These are phyloP conservation scores for Apostichopus parvimensis DNA, from an alignment of 35 echinoderm and acorn worm species.

Conservation along the genomic window DNA sequence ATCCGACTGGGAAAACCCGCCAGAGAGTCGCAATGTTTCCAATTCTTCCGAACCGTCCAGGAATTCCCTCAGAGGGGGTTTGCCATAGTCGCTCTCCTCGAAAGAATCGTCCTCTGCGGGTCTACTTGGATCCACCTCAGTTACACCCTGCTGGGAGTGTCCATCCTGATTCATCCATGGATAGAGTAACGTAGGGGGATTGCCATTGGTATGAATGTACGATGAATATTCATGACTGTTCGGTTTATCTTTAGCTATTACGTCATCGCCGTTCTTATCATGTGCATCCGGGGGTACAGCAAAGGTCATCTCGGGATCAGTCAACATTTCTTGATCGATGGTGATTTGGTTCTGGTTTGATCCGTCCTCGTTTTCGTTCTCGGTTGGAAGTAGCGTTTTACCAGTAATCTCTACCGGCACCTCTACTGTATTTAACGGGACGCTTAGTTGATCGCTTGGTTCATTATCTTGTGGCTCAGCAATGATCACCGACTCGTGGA, in stretches of 20 bases:
- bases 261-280: no score
- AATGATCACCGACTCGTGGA: constrained; percentile 45
- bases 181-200: background rate
- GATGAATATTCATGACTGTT: background rate
- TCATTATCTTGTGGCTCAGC: constrained; percentile 34
- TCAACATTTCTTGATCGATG: background rate
- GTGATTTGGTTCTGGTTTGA: background rate
- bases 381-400: background rate
- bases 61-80: background rate
- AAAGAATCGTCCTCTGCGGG: background rate
- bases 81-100: background rate
- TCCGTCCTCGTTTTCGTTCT: background rate
- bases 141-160: background rate
- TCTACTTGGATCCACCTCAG: background rate
- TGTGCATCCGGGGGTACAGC: background rate
- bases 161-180: background rate
- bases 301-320: background rate
- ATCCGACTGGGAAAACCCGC: background rate
- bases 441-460: background rate
- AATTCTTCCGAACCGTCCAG: background rate
- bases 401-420: background rate
- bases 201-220: background rate
- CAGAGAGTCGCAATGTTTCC: background rate
- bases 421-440: background rate
- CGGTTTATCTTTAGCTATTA: no score